phyloP scores from a whole-genome alignment of 2,888 invertebrate species.

The Orchesellides sinensis region DNA sequence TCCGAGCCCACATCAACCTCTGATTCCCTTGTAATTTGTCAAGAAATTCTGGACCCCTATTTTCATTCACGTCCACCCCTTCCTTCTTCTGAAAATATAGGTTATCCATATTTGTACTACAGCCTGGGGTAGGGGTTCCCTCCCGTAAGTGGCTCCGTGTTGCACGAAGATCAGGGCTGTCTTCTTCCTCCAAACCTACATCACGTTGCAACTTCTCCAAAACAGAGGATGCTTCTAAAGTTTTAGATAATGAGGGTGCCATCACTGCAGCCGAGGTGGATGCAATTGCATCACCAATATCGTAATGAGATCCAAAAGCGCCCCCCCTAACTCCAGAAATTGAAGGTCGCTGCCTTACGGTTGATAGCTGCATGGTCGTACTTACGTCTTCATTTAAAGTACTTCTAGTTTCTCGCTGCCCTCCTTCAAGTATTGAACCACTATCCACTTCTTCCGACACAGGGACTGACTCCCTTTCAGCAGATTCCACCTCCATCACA shows the following conservation, averaged over 20 bases:
- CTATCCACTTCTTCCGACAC: not conserved
- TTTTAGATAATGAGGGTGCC: conserved; percentile 28
- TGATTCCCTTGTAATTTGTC: conserved; percentile 54
- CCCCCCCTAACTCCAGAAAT: no score
- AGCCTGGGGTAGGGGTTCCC: conserved; percentile 5
- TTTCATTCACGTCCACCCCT: conserved; percentile 28
- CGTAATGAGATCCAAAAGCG: not conserved
- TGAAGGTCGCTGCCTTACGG: conserved; percentile 76
- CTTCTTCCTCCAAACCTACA: conserved; percentile 46
- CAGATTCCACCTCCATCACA: not conserved
- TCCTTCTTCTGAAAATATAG: conserved; percentile 11
- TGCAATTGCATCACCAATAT: conserved; percentile 31
- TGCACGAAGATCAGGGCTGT: not conserved
- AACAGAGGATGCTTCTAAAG: conserved; percentile 22
- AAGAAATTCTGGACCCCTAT: conserved; percentile 17
- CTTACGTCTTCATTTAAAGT: conserved; percentile 29
- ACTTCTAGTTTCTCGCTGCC: conserved; percentile 14
- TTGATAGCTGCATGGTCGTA: conserved; percentile 40
- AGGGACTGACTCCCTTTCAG: not conserved
- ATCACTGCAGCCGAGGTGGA: conserved; percentile 46
- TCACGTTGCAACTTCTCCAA: conserved; percentile 51
- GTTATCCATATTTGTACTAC: not conserved
- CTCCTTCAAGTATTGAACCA: not conserved
- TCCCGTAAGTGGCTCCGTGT: not conserved
- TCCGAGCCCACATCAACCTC: conserved; percentile 62